phyloP scores from a whole-genome alignment of 2,113 vertebrate genomes.

The Connochaetes taurinus region DNA sequence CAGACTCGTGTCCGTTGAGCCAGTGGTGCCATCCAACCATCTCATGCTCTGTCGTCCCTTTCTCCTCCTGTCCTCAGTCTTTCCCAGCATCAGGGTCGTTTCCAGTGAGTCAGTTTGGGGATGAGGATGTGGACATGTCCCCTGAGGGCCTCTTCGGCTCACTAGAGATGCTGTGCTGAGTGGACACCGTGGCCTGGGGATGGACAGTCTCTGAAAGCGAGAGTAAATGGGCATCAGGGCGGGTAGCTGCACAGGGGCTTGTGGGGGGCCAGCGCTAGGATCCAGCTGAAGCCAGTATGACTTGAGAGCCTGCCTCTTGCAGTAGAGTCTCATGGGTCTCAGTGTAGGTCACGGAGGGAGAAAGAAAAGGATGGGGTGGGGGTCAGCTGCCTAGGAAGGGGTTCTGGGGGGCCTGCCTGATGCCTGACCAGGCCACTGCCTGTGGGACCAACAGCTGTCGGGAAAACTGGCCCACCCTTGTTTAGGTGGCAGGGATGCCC shows the following conservation, averaged over 20 bases:
- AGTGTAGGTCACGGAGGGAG: background rate
- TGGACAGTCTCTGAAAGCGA: accelerated
- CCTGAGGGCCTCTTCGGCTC: accelerated
- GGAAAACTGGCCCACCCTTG: accelerated
- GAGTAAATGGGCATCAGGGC: accelerated
- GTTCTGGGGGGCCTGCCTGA: background rate
- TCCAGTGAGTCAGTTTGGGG: background rate
- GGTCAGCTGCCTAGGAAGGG: background rate
- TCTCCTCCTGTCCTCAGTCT: background rate
- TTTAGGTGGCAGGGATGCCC: background rate
- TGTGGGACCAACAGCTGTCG: accelerated
- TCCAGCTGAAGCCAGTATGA: background rate
- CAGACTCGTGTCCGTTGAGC: background rate
- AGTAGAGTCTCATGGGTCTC: background rate
- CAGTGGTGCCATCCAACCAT: background rate
- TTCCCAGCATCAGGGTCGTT: background rate
- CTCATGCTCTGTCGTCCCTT: background rate
- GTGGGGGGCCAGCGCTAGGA: accelerated
- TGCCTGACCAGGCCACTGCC: background rate
- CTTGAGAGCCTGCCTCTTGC: background rate
- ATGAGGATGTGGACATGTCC: accelerated
- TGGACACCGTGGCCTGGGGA: background rate
- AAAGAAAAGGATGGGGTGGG: background rate
- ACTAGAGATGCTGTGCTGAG: accelerated
- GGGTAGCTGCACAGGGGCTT: accelerated